Base-by-base conservation (phyloP, 1,140 invertebrate genomes). In the Forficula auricularia region DNA sequence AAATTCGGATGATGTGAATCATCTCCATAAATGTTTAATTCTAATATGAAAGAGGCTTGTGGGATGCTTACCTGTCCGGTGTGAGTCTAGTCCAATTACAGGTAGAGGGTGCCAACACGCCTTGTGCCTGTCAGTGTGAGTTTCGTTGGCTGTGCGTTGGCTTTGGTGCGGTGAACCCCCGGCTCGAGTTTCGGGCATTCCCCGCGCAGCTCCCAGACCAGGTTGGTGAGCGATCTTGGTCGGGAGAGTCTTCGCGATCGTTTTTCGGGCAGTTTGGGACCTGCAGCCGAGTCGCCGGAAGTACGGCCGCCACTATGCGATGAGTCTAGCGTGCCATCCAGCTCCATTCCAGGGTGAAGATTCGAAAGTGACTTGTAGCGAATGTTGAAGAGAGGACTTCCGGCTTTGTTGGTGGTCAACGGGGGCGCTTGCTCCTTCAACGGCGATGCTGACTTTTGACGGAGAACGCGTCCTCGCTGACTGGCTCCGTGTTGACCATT, bases 231-330 rank as follows among this genome's bases (percentile, higher is more conserved):
- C 43, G 82, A 87, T 48, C 81, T 72, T 9, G 83, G 82, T 27
- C 65, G 53, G 31, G 53, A 56, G 9, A 66, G 52, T 46, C 53
- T 55, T 10, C 55, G 46, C 19, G 54, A 66, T 57, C 82, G 71
- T 55, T 85, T 85, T 54, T 85, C 82, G 16, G 81, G 82, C 52
- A 83, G 65, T 54, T 84, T 84, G 3, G 73, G 73, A 7, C 76
- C 79, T 15, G 75, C 75, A 0, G 75, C 77, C 0, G 83, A 87
- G 60, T 86, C 82, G 0, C 79, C 82, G 14, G 82, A 86, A 3
- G 79, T 82, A 32, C 82, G 70, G 9, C 83, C 83, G 19, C 84
- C 83, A 12, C 82, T 86, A 59, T 86, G 82, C 59, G 82, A 86
- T 14, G 84, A 88, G 56, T 88, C 82, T 42, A 89, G 65, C 4